Base-by-base conservation (phyloP, 2,113 vertebrate genomes). In the Pseudonaja textilis region DNA sequence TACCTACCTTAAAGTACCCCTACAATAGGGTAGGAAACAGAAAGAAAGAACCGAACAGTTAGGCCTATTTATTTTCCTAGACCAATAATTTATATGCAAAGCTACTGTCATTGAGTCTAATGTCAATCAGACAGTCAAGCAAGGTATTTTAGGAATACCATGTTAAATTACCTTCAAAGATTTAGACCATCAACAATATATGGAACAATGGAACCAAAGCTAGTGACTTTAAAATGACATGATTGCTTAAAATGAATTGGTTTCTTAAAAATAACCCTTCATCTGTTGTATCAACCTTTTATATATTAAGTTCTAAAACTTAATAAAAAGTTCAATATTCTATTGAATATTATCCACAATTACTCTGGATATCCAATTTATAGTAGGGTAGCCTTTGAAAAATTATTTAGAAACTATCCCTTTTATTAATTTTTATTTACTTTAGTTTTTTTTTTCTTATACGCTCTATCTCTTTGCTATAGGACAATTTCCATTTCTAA, bases 71-170 rank as follows among this genome's bases (percentile, higher is more conserved):
- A 52, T 61, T 39, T 14, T 86, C 55, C 42, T 85, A 90, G 4
- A 90, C 45, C 45, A 90, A 61, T 87, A 55, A 85, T n/a, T 90
- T 89, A 93, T 89, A 87, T 93, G 26, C 94, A 94, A 96, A 91
- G 59, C 26, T 95, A 52, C 90, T 26, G 94, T 95, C 39, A 93
- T 50, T 95, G 87, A 69, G 56, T 90, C 29, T 93, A n/a, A 20
- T 91, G 94, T 94, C 90, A 22, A 88, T 94, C 7, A 56, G 57
- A 54, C 91, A 96, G 42, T 55, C 87, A 95, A 94, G 59, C 64
- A 94, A 25, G 74, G 59, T 95, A 94, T 93, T 85, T 92, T 10
- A 94, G 87, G 55, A 95, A 96, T 92, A 64, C 94, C 96, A 95
- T 95, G 85, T 93, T 93, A 95, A 92, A 7, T 89, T 56, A 52